Evolutionary conservation across 2,113 vertebrate species (phyloP).

Genomic region (Catharus bicknelli): DNA sequence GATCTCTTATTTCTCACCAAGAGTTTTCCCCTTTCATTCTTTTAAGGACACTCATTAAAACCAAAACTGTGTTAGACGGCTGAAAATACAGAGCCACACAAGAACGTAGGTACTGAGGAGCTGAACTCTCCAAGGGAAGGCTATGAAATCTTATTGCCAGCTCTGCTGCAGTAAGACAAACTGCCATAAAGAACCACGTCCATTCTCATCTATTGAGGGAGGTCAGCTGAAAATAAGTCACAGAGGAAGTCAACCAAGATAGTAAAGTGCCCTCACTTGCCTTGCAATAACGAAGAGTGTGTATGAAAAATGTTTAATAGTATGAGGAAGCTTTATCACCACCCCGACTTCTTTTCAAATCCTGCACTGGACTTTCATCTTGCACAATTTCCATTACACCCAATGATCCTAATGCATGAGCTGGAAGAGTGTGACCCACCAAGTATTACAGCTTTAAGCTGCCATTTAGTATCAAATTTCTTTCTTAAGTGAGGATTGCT

Average conservation of each 20-base stretch:
- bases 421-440: neutral
- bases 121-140: neutral
- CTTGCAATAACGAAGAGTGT: neutral
- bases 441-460: slow-evolving; percentile 4
- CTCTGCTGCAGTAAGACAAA: slow-evolving; percentile 5
- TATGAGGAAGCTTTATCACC: neutral
- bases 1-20: neutral
- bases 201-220: neutral
- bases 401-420: neutral
- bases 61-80: neutral
- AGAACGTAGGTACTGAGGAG: neutral
- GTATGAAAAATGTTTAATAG: slow-evolving; percentile 11
- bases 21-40: neutral
- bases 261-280: neutral
- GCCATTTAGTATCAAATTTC: slow-evolving; percentile 30
- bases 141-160: neutral
- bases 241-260: slow-evolving; percentile 8
- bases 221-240: slow-evolving; percentile 24
- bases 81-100: neutral
- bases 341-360: neutral
- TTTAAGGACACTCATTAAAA: neutral
- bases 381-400: neutral
- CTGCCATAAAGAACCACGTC: neutral
- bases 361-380: neutral
- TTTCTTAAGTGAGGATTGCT: neutral